Percentiles rank a stretch among this genome's conserved stretches.
These are phyloP conservation scores for Podotricha telesiphe DNA, from an alignment of 2,888 invertebrate species.

Conservation along the genomic window DNA sequence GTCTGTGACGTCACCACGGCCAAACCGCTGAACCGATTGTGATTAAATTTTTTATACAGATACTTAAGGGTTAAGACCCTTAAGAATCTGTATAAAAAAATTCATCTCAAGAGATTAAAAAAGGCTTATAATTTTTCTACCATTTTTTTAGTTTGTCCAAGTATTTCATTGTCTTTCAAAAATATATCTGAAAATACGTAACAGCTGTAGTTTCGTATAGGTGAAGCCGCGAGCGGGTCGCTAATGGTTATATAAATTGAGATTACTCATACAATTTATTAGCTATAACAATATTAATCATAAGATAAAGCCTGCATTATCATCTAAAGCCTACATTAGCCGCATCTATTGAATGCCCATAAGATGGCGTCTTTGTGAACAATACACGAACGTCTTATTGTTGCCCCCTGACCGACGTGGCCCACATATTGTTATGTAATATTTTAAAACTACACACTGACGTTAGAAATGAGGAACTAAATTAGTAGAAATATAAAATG, in stretches of 20 bases:
- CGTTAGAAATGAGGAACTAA: not conserved
- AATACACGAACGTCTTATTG: slow-evolving; percentile 65
- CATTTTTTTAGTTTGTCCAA: too few species aligned
- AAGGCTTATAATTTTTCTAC: too few species aligned
- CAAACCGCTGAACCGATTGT: too few species aligned
- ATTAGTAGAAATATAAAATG: not conserved
- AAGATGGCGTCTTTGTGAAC: slow-evolving; percentile 58
- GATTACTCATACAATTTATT: not conserved
- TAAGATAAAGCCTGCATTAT: slow-evolving; percentile 3
- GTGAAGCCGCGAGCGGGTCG: too few species aligned
- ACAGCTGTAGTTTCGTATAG: too few species aligned
- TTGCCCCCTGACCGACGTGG: slow-evolving; percentile 76
- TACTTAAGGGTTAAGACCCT: too few species aligned
- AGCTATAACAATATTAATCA: slow-evolving; percentile 19
- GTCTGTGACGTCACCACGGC: too few species aligned
- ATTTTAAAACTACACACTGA: not conserved
- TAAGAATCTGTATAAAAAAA: too few species aligned
- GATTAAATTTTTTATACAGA: too few species aligned
- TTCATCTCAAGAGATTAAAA: too few species aligned
- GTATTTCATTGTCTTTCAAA: too few species aligned
- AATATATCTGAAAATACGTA: too few species aligned
- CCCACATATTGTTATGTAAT: slow-evolving; percentile 75
- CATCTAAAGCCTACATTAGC: slow-evolving; percentile 34
- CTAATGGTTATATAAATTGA: not conserved
- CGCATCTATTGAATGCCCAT: slow-evolving; percentile 53